phyloP scores from a whole-genome alignment of 2,797 vertebrate genomes.

The Sebastes minor region DNA sequence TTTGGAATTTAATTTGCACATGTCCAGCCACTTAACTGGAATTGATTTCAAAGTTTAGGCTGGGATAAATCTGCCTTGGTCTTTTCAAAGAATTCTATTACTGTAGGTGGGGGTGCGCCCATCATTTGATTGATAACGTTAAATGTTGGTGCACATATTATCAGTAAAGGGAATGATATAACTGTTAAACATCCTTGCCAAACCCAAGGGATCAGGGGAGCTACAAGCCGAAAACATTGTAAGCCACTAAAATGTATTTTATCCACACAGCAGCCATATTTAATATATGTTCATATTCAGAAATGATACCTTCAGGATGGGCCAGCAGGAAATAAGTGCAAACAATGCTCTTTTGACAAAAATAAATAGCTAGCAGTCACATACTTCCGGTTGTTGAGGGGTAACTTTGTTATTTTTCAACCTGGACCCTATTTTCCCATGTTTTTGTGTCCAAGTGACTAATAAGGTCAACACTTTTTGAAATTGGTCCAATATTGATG shows the following conservation, averaged over 20 bases:
- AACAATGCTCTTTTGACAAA: too few relatives aligned
- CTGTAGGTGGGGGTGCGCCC: neutral
- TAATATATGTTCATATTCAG: neutral
- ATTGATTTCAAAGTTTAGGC: neutral
- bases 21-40: neutral
- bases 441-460: neutral
- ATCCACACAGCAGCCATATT: neutral
- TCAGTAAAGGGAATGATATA: neutral
- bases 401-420: neutral
- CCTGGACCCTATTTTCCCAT: neutral
- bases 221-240: neutral
- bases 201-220: neutral
- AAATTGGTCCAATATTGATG: neutral
- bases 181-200: neutral
- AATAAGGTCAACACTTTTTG: neutral
- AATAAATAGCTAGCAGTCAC: neutral
- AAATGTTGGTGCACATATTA: neutral
- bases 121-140: neutral
- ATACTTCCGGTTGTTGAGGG: neutral
- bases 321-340: neutral
- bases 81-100: neutral
- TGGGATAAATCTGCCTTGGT: neutral
- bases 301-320: neutral
- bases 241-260: neutral
- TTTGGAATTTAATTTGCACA: conserved; percentile 9